These are phyloP conservation scores for Steinernema hermaphroditum DNA, from an alignment of 2,888 invertebrate genomes.

Conservation along the genomic window DNA sequence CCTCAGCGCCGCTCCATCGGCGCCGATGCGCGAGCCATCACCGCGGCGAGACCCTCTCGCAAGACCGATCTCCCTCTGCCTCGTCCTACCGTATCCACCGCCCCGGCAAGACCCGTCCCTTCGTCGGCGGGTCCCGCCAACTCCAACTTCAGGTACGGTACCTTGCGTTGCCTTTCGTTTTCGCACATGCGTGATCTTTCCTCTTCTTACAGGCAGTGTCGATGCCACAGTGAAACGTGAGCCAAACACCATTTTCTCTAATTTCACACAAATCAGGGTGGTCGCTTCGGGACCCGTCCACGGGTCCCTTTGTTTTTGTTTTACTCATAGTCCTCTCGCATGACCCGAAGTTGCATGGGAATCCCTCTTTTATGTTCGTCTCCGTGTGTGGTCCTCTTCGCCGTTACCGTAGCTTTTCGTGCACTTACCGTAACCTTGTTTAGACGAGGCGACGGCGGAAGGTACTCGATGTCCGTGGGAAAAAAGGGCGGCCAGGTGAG, in stretches of 20 bases:
- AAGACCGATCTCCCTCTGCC: neutral
- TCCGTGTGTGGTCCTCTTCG: neutral
- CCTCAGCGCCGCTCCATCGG: neutral
- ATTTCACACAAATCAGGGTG: slow-evolving; percentile 20
- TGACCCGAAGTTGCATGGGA: neutral
- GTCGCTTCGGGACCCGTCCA: neutral
- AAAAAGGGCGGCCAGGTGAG: neutral
- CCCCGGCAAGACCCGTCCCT: neutral
- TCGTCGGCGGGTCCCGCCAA: slow-evolving; percentile 4
- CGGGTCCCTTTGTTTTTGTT: slow-evolving; percentile 4
- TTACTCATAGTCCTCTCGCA: neutral
- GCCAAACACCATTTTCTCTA: slow-evolving; percentile 28
- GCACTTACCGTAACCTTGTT: slow-evolving; percentile 59
- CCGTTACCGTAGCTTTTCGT: slow-evolving; percentile 14
- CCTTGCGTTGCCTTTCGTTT: neutral
- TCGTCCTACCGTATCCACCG: neutral
- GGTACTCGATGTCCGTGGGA: slow-evolving; percentile 71
- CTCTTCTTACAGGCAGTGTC: slow-evolving; percentile 33
- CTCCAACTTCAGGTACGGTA: slow-evolving; percentile 18
- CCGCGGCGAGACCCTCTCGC: neutral
- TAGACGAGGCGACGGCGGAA: slow-evolving; percentile 73
- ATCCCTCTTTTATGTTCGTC: slow-evolving; percentile 11
- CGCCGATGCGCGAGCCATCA: slow-evolving; percentile 2
- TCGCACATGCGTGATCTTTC: slow-evolving; percentile 15
- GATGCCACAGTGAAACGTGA: slow-evolving; percentile 52